Conservation (phyloP, 2,113 vertebrate genomes). For the Todiramphus saurophagus region DNA sequence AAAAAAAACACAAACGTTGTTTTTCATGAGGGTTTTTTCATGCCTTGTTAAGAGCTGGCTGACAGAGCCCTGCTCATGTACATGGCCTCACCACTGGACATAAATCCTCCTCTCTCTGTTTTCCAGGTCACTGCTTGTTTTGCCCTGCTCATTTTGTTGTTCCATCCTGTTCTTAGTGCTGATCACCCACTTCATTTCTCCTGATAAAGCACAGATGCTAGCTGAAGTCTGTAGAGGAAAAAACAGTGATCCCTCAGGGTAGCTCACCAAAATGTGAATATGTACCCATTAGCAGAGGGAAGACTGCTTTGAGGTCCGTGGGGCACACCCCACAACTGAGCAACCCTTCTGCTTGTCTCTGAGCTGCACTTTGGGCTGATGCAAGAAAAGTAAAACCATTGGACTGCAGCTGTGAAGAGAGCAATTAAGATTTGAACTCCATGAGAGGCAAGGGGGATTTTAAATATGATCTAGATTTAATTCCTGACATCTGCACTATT, state of each 20-base stretch:
- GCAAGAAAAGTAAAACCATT: not conserved
- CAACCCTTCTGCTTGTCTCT: not conserved
- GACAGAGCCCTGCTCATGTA: fast-evolving
- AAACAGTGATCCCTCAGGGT: fast-evolving
- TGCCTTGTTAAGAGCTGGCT: fast-evolving
- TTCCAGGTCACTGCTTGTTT: not conserved
- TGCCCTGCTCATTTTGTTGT: not conserved
- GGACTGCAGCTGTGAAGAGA: not conserved
- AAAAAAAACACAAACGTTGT: not conserved
- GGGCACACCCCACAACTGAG: not conserved
- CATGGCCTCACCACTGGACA: fast-evolving
- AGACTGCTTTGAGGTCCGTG: not conserved
- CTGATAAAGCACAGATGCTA: not conserved
- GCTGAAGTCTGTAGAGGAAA: not conserved
- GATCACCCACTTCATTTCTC: not conserved
- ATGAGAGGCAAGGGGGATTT: not conserved
- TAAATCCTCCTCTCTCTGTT: not conserved
- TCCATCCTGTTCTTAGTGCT: not conserved
- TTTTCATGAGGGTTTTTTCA: fast-evolving
- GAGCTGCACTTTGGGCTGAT: not conserved
- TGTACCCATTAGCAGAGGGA: not conserved
- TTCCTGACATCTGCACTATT: constrained; percentile 26
- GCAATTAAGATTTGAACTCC: not conserved
- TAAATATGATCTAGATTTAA: not conserved
- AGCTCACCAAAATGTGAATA: not conserved